phyloP scores from a whole-genome alignment of 2,113 vertebrate species.

The Prunella fulvescens region DNA sequence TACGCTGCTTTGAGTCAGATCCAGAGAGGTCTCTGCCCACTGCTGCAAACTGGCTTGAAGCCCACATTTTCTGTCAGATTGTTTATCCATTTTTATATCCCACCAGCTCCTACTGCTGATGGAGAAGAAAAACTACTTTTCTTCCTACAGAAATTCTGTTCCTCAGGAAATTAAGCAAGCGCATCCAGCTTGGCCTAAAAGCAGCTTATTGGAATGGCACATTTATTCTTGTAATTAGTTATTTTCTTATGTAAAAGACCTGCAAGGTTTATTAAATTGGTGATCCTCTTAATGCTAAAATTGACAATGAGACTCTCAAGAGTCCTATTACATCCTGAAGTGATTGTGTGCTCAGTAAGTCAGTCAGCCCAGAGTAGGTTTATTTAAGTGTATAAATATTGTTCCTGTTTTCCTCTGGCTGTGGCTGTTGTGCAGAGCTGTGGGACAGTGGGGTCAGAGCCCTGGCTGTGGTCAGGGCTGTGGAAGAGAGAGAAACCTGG shows the following conservation, averaged over 20 bases:
- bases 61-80: constrained; percentile 24
- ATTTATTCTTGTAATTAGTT: not conserved
- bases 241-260: not conserved
- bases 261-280: not conserved
- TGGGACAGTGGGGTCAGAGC: not conserved
- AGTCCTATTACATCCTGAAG: not conserved
- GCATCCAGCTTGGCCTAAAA: not conserved
- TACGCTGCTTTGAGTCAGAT: constrained; percentile 23
- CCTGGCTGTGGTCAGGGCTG: not conserved
- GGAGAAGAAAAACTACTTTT: not conserved
- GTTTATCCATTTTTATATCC: constrained; percentile 27
- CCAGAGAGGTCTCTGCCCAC: constrained; percentile 24
- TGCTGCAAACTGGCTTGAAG: constrained; percentile 30
- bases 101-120: constrained; percentile 5
- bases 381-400: not conserved
- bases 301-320: not conserved
- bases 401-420: not conserved
- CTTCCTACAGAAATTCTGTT: constrained; percentile 49
- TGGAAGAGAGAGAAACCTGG: not conserved
- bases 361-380: not conserved
- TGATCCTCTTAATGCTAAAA: not conserved
- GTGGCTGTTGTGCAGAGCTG: not conserved
- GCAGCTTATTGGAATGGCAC: not conserved
- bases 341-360: not conserved
- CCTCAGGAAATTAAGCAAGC: not conserved